phyloP scores from a whole-genome alignment of 2,888 invertebrate species.

The Drosophila mimetica region DNA sequence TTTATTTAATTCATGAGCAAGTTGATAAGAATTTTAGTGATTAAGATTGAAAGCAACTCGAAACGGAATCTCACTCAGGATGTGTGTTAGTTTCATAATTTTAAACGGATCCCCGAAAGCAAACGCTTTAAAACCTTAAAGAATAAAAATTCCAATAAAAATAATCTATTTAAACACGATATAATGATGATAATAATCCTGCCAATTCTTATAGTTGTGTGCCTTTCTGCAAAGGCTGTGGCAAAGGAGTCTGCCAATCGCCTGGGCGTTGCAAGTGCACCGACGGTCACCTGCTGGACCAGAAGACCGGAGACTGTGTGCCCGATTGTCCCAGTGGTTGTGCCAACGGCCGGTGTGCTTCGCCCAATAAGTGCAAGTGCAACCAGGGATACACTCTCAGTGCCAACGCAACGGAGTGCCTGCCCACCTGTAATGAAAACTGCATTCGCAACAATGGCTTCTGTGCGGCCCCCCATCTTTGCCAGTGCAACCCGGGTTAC shows the following conservation, averaged over 20 bases:
- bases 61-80: too few species aligned
- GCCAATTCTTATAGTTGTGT: constrained; percentile 65
- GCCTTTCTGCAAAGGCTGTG: constrained; percentile 78
- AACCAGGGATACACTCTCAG: constrained; percentile 85
- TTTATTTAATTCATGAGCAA: too few species aligned
- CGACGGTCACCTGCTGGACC: constrained; percentile 36
- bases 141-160: too few species aligned
- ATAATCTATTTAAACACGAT: too few species aligned
- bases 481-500: constrained; percentile 35
- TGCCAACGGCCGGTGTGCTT: constrained; percentile 80
- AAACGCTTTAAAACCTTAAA: too few species aligned
- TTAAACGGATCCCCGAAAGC: too few species aligned
- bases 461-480: constrained; percentile 38
- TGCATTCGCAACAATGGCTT: constrained; percentile 37
- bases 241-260: constrained; percentile 74
- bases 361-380: constrained; percentile 87
- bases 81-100: too few species aligned
- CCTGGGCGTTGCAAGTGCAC: constrained; percentile 77
- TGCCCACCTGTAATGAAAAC: constrained; percentile 59
- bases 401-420: constrained; percentile 69
- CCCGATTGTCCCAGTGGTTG: constrained; percentile 79
- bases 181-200: too few species aligned
- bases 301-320: constrained; percentile 58
- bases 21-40: too few species aligned
- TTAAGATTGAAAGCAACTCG: too few species aligned